Conservation (phyloP, 2,113 vertebrate genomes). For the Callionymus lyra region DNA sequence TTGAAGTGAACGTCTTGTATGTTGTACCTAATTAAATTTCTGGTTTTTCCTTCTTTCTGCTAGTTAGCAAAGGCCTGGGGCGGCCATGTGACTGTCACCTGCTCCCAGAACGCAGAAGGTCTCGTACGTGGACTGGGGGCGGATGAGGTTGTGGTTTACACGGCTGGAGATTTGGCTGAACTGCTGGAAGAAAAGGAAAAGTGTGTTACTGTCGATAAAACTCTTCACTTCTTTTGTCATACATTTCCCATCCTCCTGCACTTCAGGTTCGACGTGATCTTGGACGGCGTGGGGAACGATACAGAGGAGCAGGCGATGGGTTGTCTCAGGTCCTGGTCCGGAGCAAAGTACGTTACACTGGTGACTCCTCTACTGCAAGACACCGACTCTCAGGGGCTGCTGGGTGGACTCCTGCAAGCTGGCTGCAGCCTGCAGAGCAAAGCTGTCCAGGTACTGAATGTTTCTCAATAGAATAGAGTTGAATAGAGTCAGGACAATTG, state of each 20-base stretch:
- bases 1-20: too few relatives aligned
- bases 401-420: conserved; percentile 75
- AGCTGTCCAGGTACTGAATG: conserved; percentile 70
- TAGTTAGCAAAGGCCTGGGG: conserved; percentile 86
- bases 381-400: conserved; percentile 76
- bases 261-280: conserved; percentile 72
- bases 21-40: too few relatives aligned
- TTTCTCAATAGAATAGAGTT: too few relatives aligned
- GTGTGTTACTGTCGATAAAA: too few relatives aligned
- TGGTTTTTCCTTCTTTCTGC: conserved; percentile 12
- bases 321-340: conserved; percentile 85
- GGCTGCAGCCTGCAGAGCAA: conserved; percentile 74
- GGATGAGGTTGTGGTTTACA: conserved; percentile 82
- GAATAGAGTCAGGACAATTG: too few relatives aligned
- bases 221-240: too few relatives aligned
- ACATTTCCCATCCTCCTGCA: background rate
- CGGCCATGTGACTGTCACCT: conserved; percentile 83
- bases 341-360: conserved; percentile 83
- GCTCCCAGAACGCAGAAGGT: conserved; percentile 75
- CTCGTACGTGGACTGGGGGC: conserved; percentile 81
- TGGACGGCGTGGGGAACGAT: conserved; percentile 81
- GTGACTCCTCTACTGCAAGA: conserved; percentile 82
- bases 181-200: conserved; percentile 68
- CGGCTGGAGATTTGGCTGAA: conserved; percentile 59
- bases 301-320: conserved; percentile 76